Evolutionary conservation across 2,888 invertebrate species (phyloP), one percentile per base, ranked within the genome.

Genomic region (Agonopterix alstromeriana): DNA sequence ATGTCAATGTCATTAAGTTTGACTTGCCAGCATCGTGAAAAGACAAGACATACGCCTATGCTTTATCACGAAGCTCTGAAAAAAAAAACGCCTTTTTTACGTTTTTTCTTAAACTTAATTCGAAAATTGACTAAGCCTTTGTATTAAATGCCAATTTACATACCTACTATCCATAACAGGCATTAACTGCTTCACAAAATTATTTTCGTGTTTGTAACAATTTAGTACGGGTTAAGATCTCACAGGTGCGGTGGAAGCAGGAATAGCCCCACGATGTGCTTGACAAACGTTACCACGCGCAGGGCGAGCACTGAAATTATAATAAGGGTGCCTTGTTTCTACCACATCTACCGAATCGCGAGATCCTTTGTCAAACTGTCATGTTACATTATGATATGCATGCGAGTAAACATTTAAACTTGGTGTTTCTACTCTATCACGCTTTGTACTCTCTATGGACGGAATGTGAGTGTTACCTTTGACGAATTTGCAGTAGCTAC

Each of bases 351-450:
- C 10, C 17, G 10, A 4, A n/a, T 12, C 10, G n/a, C 17, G 40
- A 14, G 45, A 14, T 10, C 45, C 45, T 46, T 46, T 46, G 45
- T 46, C 45, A 45, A 8, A n/a, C n/a, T 27, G 45, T 27, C 45
- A 40, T 27, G 45, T 40, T 17, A 27, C 36, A 27, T 8, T 36
- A 17, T 40, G 27, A 46, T 40, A 27, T 17, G 17, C 17, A 10
- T 10, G 17, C 36, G 45, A 8, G n/a, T n/a, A 45, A 45, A 45
- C 14, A 14, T 45, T 45, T 38, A 12, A 10, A 36, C 11, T 10
- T 14, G 36, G 14, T 38, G 45, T 36, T 38, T 42, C 8, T 7
- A 42, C 11, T 42, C 27, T 3, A 27, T 27, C 27, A 5, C 27
- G 27, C 7, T 27, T 27, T 38, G n/a, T 38, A 9, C 10, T 38